Percentiles rank a stretch among this genome's conserved stretches.
Evolutionary conservation across 2,797 vertebrate species (phyloP).

Genomic region (Bufotes viridis): DNA sequence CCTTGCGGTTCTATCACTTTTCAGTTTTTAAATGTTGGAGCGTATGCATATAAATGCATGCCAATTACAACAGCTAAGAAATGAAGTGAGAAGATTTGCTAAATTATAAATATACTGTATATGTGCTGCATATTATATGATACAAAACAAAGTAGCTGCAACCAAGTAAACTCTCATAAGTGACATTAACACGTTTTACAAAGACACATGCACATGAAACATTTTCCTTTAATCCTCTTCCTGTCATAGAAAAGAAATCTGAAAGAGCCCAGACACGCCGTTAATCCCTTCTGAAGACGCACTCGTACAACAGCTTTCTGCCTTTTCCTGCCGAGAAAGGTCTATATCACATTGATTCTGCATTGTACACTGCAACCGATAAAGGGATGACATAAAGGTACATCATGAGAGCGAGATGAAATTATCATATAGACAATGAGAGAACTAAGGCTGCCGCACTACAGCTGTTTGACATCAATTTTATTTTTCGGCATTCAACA

Average conservation of each 20-base stretch:
- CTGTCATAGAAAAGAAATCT: conserved; percentile 42
- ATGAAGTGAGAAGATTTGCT: background rate
- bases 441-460: conserved; percentile 12
- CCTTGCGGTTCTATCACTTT: background rate
- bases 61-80: too few species aligned
- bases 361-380: conserved; percentile 39
- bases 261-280: conserved; percentile 41
- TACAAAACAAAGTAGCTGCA: background rate
- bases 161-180: conserved; percentile 23
- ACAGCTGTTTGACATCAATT: conserved; percentile 47
- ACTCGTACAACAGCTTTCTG: conserved; percentile 19
- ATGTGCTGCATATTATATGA: background rate
- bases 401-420: conserved; percentile 31
- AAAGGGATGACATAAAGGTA: conserved; percentile 49
- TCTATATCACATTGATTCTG: conserved; percentile 50
- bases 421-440: conserved; percentile 53
- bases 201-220: conserved; percentile 33
- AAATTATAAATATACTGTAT: background rate
- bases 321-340: conserved; percentile 46
- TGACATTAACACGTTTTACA: conserved; percentile 29
- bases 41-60: background rate
- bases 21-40: background rate
- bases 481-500: conserved; percentile 37
- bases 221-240: conserved; percentile 41
- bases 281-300: conserved; percentile 45